A percentile compares a stretch with the other conserved stretches of the same genome.
These are phyloP conservation scores for Dryobotodes eremita DNA, from an alignment of 2,888 invertebrate species.

Conservation along the genomic window DNA sequence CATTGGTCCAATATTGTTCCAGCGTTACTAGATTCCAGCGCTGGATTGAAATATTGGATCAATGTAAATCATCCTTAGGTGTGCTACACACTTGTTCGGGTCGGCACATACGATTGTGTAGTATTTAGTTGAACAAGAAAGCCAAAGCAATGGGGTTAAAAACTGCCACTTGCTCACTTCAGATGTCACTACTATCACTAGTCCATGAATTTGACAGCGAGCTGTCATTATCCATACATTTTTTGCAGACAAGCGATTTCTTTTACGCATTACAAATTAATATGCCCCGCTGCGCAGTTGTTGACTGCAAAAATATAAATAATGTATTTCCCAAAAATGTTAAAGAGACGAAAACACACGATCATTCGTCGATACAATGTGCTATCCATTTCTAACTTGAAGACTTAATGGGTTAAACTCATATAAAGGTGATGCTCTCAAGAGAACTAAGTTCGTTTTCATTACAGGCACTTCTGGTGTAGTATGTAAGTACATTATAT, in stretches of 20 bases:
- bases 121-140: not conserved
- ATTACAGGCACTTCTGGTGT: constrained; percentile 21
- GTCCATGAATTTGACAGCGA: not conserved
- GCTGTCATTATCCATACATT: not conserved
- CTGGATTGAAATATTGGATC: not conserved
- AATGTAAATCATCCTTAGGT: not conserved
- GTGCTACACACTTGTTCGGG: not conserved
- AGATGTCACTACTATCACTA: not conserved
- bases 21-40: not conserved
- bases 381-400: not conserved
- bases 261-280: not conserved
- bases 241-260: not conserved
- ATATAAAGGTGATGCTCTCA: constrained; percentile 1
- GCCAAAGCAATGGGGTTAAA: not conserved
- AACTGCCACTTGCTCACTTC: not conserved
- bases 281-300: not conserved
- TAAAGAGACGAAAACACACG: not conserved
- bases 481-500: constrained; percentile 20
- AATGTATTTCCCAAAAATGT: not conserved
- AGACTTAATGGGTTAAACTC: not conserved
- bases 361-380: not conserved
- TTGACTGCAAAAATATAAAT: not conserved
- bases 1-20: not conserved
- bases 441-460: constrained; percentile 18
- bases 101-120: not conserved